phyloP scores from a whole-genome alignment of 2,113 vertebrate species.

The Pao palembangensis region DNA sequence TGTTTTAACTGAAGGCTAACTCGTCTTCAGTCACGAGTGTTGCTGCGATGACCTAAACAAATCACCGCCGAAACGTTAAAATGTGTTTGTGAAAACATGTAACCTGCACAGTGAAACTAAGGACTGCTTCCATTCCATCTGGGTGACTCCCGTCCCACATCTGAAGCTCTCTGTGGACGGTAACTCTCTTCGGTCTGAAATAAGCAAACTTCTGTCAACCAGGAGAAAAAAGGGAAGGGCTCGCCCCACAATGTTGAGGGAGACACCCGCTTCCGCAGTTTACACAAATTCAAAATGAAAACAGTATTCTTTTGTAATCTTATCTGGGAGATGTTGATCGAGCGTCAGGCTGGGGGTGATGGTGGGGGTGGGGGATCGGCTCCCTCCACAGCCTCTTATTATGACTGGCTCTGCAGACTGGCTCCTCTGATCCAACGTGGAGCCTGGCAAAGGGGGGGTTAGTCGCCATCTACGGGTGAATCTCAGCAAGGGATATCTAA shows the following conservation, averaged over 20 bases:
- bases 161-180: constrained; percentile 52
- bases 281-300: constrained; percentile 77
- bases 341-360: constrained; percentile 37
- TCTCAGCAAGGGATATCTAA: constrained; percentile 54
- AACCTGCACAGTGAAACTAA: constrained; percentile 12
- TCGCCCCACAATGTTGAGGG: constrained; percentile 29
- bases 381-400: constrained; percentile 70
- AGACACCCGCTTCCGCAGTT: constrained; percentile 69
- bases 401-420: constrained; percentile 76
- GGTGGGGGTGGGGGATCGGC: constrained; percentile 18
- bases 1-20: too few relatives aligned
- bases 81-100: constrained; percentile 6
- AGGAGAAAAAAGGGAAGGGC: constrained; percentile 36
- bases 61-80: constrained; percentile 8
- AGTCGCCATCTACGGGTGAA: constrained; percentile 65
- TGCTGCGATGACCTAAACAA: constrained; percentile 8
- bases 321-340: constrained; percentile 76
- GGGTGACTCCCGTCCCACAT: constrained; percentile 31
- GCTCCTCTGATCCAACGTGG: constrained; percentile 72
- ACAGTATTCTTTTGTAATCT: constrained; percentile 78
- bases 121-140: constrained; percentile 8
- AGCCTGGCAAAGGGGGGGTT: constrained; percentile 36
- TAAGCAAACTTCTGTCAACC: constrained; percentile 44
- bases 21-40: background rate
- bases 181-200: constrained; percentile 50